Evolutionary conservation across 1,140 invertebrate genomes (phyloP).

Genomic region (Cyrtorhinus lividipennis): DNA sequence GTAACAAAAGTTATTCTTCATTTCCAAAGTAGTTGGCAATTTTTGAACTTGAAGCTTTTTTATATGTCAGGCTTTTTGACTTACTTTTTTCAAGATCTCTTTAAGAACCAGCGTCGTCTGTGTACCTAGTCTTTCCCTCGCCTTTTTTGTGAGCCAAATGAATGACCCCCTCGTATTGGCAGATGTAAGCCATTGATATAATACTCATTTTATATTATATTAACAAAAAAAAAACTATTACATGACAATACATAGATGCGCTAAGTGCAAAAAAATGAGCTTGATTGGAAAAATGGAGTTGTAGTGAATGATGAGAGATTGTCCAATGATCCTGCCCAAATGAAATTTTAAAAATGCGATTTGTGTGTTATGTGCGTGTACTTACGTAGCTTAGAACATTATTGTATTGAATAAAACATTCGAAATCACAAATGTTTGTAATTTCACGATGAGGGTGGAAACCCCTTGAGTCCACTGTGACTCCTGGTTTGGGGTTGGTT

Average conservation of each 20-base stretch:
- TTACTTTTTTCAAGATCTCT: not conserved
- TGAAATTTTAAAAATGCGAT: slow-evolving; percentile 17
- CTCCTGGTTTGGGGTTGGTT: too few species aligned
- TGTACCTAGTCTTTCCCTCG: not conserved
- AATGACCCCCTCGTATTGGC: slow-evolving; percentile 8
- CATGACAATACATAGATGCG: slow-evolving; percentile 20
- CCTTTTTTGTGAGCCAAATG: not conserved
- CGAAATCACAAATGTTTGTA: not conserved
- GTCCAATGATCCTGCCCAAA: slow-evolving; percentile 16
- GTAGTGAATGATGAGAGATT: slow-evolving; percentile 4
- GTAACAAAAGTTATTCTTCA: too few species aligned
- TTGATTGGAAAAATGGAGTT: slow-evolving; percentile 1
- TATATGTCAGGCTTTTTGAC: not conserved
- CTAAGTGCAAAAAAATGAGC: slow-evolving; percentile 19
- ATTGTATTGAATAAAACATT: slow-evolving; percentile 1
- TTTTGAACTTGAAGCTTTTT: not conserved
- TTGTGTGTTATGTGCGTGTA: slow-evolving; percentile 19
- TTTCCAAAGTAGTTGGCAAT: too few species aligned
- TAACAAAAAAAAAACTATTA: slow-evolving; percentile 1
- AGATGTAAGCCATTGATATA: not conserved
- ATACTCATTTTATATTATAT: not conserved
- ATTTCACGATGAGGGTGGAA: too few species aligned
- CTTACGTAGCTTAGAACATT: slow-evolving; percentile 9
- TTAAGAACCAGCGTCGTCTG: not conserved
- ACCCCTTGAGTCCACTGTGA: too few species aligned